A percentile compares a stretch with the other conserved stretches of the same genome.
Evolutionary conservation across 1,140 invertebrate genomes (phyloP).

Genomic region (Apis dorsata): DNA sequence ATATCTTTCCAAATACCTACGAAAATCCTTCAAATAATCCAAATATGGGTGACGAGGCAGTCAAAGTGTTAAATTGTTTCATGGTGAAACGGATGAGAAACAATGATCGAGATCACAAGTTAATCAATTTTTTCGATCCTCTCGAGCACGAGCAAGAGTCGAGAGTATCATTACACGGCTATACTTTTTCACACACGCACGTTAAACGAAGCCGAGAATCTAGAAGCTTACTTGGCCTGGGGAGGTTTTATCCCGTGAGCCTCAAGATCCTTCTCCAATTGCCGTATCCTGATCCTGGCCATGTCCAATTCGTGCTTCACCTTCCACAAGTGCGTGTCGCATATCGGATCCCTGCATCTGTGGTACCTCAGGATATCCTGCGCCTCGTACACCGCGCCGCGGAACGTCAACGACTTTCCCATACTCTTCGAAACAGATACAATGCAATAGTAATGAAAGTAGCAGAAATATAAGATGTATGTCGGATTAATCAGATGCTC

Average conservation of each 20-base stretch:
- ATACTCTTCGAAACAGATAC: constrained; percentile 64
- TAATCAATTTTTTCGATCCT: too few relatives aligned
- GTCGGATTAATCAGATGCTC: too few relatives aligned
- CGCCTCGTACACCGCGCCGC: constrained; percentile 93
- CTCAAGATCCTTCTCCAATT: constrained; percentile 91
- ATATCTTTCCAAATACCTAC: too few relatives aligned
- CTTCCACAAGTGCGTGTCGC: constrained; percentile 92
- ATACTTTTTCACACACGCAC: background rate
- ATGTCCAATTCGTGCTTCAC: constrained; percentile 93
- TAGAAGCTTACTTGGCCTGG: constrained; percentile 80
- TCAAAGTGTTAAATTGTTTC: too few relatives aligned
- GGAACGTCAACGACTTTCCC: constrained; percentile 92
- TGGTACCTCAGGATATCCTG: constrained; percentile 83
- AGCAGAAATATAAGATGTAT: too few relatives aligned
- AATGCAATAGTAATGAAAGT: too few relatives aligned
- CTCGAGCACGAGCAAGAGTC: too few relatives aligned
- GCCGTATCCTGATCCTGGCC: constrained; percentile 89
- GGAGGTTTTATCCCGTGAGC: constrained; percentile 88
- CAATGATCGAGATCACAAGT: too few relatives aligned
- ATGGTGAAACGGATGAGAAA: too few relatives aligned
- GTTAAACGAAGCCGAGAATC: background rate
- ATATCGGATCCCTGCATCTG: constrained; percentile 89
- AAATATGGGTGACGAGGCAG: too few relatives aligned
- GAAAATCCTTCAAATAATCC: too few relatives aligned
- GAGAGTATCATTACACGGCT: too few relatives aligned